These are phyloP conservation scores for Stenoptilia bipunctidactyla DNA, from an alignment of 2,888 invertebrate species.

Conservation along the genomic window DNA sequence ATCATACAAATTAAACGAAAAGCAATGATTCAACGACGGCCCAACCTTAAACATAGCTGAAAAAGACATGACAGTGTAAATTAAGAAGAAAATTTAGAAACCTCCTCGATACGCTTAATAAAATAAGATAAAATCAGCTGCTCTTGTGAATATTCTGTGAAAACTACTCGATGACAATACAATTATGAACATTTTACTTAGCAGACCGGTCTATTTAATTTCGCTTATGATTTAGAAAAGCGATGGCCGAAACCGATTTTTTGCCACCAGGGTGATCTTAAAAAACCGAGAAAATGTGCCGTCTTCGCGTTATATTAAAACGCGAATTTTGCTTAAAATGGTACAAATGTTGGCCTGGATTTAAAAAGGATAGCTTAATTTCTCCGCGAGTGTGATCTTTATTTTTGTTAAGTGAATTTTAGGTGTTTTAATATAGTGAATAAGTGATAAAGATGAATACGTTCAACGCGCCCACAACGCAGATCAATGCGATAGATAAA, in stretches of 20 bases:
- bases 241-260: conserved; percentile 26
- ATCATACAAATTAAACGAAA: conserved; percentile 17
- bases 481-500: conserved; percentile 60
- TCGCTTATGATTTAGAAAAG: no score
- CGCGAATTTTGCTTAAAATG: conserved; percentile 53
- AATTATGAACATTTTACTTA: no score
- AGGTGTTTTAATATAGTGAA: conserved; percentile 2
- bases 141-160: no score
- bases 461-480: conserved; percentile 60
- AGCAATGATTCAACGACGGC: conserved; percentile 2
- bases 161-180: no score
- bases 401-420: conserved; percentile 4
- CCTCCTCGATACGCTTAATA: conserved; percentile 11
- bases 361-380: not conserved
- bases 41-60: conserved; percentile 18
- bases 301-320: conserved; percentile 33
- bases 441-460: conserved; percentile 47
- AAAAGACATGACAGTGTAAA: conserved; percentile 24
- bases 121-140: not conserved
- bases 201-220: no score
- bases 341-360: conserved; percentile 53
- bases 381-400: conserved; percentile 1
- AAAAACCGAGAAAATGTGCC: conserved; percentile 47
- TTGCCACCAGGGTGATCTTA: conserved; percentile 41
- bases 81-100: conserved; percentile 17